These are phyloP conservation scores for Apis laboriosa DNA, from an alignment of 1,140 invertebrate genomes.

Conservation along the genomic window DNA sequence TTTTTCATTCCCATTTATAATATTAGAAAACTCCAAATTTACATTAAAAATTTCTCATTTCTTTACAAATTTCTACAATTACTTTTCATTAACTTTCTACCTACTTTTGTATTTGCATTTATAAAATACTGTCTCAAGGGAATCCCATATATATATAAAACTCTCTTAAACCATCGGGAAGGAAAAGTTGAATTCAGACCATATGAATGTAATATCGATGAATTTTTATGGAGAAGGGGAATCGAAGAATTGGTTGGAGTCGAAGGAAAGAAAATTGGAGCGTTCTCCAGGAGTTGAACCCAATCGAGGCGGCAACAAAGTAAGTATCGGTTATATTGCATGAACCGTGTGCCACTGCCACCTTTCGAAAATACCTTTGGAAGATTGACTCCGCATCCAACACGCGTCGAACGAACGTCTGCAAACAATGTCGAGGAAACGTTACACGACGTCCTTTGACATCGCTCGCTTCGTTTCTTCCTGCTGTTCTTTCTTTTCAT, in stretches of 20 bases:
- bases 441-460: conserved; percentile 17
- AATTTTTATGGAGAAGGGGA: conserved; percentile 36
- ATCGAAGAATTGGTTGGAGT: not conserved
- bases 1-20: too few species aligned
- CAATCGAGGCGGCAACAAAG: conserved; percentile 36
- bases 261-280: conserved; percentile 40
- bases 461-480: not conserved
- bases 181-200: too few species aligned
- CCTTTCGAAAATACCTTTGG: conserved; percentile 49
- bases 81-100: too few species aligned
- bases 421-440: conserved; percentile 22
- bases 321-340: conserved; percentile 54
- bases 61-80: too few species aligned
- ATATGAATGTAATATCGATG: not conserved
- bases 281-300: conserved; percentile 41
- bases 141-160: too few species aligned
- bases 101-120: too few species aligned
- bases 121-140: too few species aligned
- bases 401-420: not conserved
- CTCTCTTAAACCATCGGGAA: too few species aligned
- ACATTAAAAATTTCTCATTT: too few species aligned
- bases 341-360: conserved; percentile 26
- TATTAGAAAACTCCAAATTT: too few species aligned
- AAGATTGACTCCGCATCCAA: conserved; percentile 34
- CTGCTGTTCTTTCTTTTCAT: not conserved